These are phyloP conservation scores for Drosophila fulvimacula DNA, from an alignment of 2,888 invertebrate species.

Conservation along the genomic window DNA sequence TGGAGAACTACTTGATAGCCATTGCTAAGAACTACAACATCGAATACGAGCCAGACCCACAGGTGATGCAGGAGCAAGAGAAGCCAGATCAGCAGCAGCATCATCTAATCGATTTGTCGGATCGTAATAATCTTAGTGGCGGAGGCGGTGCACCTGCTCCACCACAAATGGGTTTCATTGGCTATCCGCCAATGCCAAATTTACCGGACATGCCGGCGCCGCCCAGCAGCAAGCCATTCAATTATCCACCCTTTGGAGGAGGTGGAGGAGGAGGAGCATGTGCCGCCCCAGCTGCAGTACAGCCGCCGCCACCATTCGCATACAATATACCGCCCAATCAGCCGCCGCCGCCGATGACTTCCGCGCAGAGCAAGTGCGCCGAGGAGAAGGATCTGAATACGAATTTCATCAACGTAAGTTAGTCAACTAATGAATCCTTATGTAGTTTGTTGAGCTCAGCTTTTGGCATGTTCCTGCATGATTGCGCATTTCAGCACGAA, in stretches of 20 bases:
- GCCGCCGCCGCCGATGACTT: conserved; percentile 67
- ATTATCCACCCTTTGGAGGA: conserved; percentile 86
- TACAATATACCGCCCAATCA: conserved; percentile 86
- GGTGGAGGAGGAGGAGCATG: conserved; percentile 77
- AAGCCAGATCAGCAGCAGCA: conserved; percentile 85
- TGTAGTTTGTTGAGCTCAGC: conserved; percentile 29
- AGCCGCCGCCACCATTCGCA: conserved; percentile 75
- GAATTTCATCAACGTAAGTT: conserved; percentile 84
- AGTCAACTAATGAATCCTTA: conserved; percentile 70
- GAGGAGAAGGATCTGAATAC: conserved; percentile 88
- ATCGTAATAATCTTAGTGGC: conserved; percentile 87
- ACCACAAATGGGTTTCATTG: conserved; percentile 92
- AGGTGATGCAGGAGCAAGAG: conserved; percentile 92
- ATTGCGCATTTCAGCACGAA: conserved; percentile 86
- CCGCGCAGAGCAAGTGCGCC: conserved; percentile 72
- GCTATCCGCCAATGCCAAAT: conserved; percentile 90
- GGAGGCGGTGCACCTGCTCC: conserved; percentile 86
- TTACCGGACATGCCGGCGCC: conserved; percentile 87
- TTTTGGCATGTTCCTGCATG: conserved; percentile 66
- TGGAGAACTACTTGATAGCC: conserved; percentile 96
- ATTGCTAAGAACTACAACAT: conserved; percentile 98
- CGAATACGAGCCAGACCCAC: conserved; percentile 97
- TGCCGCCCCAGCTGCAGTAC: conserved; percentile 46
- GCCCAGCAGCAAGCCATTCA: conserved; percentile 87
- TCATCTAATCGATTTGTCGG: conserved; percentile 88